Evolutionary conservation across 2,113 vertebrate genomes (phyloP), one percentile per base, ranked within the genome.

Genomic region (Bubo bubo): DNA sequence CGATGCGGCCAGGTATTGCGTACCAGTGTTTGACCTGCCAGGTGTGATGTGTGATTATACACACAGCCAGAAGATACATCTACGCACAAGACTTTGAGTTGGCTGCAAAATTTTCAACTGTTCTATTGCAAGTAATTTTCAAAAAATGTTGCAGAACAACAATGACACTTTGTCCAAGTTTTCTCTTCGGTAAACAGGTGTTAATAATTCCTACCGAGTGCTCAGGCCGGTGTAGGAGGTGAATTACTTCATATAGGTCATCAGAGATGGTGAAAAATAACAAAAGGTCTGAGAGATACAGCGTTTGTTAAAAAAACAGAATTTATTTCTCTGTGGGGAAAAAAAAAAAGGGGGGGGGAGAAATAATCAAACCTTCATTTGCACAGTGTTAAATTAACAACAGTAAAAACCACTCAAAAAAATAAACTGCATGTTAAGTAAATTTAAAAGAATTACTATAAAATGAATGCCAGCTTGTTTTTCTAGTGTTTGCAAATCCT

Each of bases 341-440:
- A 12, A 14, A 27, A 24, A 12, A 14, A 23, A 24, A 50, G 9
- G 13, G n/a, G 21, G 12, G 13, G 2, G 2, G 7, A 21, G 3
- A 32, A 85, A 91, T 24, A 14, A 68, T 66, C 66, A 62, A 93
- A 58, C n/a, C 12, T 86, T 73, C 70, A 55, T 93, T 95, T 90
- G 77, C 87, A 76, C 11, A 2, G 59, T 85, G 70, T 75, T 88
- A 82, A 85, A 95, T 85, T 88, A 87, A 82, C 81, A 95, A 83
- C 90, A 95, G 90, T 74, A 34, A 95, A 88, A 95, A 9, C 23
- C 82, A 85, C 92, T 66, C 90, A 64, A 75, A 93, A 63, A 45
- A 95, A 96, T 90, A 94, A 97, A 76, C 84, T 62, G 66, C 90
- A 86, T 92, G 63, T 93, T 90, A 93, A 92, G 53, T 83, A 91